Evolutionary conservation across 2,888 invertebrate species (phyloP), one percentile per base, ranked within the genome.

Genomic region (Parnassius mnemosyne): DNA sequence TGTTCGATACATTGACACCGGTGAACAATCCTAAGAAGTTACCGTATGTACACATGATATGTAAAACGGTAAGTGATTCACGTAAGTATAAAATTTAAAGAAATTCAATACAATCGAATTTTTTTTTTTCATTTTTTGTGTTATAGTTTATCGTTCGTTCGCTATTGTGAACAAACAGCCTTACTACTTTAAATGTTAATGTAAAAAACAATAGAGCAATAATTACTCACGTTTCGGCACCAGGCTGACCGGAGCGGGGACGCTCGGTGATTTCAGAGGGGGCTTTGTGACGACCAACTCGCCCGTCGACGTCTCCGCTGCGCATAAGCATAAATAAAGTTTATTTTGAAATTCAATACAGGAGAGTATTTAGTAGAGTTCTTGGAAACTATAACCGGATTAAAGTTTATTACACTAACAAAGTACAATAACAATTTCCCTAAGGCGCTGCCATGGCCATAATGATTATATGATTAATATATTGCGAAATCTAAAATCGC

Each of bases 221-320:
- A 60, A 59, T 51, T 75, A 86, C 88, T 85, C 73, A 89, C 88
- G 84, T 85, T 83, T 72, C 60, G 80, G 70, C 16, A 82, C 80
- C 68, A 79, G 79, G 66, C 71, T 71, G 55, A 69, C 71, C 34
- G 77, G 70, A 61, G 77, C 72, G 52, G 78, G 75, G 44, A 69
- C 71, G 68, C 69, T 77, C 50, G 83, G 79, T 54, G 80, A 80
- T 68, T 75, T 84, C 68, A 83, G 71, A 50, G 84, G 82, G 63
- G 85, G 84, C 69, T 83, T 84, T 60, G 74, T 71, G 63, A 75
- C 68, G 66, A 80, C 72, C 71, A 76, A 77, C 67, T 85, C 81
- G 73, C 57, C 66, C 70, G 73, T 61, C 64, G 78, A 73, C 73
- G 78, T 66, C 70, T 81, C 84, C 76, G 77, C 85, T 84, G 74